Evolutionary conservation across 1,140 invertebrate genomes (phyloP).

Genomic region (Battus philenor): DNA sequence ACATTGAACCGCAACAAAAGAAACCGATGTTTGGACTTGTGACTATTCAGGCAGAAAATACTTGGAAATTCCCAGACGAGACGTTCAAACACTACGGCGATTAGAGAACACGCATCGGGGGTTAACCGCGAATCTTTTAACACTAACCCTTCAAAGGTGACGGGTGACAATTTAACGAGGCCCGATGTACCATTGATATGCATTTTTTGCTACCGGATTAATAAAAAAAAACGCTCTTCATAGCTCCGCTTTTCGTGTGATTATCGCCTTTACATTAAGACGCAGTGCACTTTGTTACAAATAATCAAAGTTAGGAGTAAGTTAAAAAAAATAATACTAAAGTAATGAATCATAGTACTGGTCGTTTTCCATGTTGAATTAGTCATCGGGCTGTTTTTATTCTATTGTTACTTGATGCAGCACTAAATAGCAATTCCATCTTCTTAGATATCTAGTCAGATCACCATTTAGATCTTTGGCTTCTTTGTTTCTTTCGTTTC

Average conservation of each 20-base stretch:
- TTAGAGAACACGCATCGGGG: conserved; percentile 37
- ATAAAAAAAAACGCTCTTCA: conserved; percentile 4
- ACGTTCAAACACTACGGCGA: conserved; percentile 26
- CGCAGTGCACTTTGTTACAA: no score
- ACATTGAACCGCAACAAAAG: conserved; percentile 49
- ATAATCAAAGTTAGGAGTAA: no score
- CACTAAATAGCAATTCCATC: no score
- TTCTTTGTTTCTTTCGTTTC: no score
- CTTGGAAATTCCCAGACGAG: conserved; percentile 54
- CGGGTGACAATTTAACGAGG: conserved; percentile 42
- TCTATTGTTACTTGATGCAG: no score
- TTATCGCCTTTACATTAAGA: conserved; percentile 9
- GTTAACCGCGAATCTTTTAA: conserved; percentile 50
- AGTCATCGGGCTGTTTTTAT: no score
- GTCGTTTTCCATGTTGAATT: no score
- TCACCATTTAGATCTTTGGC: no score
- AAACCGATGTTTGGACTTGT: conserved; percentile 53
- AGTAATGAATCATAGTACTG: no score
- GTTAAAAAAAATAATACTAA: no score
- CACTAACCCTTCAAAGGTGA: conserved; percentile 33
- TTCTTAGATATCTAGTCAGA: no score
- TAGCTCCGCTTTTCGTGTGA: conserved; percentile 5
- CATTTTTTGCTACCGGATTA: conserved; percentile 40
- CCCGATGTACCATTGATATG: conserved; percentile 23
- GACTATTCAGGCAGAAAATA: conserved; percentile 57